Conservation (phyloP, 92 coral and sea anemone genomes). For the Epizoanthus fatuus region DNA sequence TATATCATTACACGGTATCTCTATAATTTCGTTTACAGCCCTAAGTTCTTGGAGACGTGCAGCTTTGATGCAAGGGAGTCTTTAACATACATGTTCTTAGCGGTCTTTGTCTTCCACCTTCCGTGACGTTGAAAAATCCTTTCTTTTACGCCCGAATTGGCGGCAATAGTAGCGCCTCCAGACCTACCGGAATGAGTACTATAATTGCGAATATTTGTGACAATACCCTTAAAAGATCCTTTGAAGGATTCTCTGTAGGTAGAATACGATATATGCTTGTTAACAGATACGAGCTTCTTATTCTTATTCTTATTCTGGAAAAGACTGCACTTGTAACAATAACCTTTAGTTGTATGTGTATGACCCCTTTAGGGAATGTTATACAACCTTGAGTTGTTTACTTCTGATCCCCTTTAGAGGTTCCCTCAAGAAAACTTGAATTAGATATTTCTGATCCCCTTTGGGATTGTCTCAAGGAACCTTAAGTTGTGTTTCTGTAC, state of each 20-base stretch:
- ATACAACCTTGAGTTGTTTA: neutral
- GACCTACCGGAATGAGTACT: constrained; percentile 57
- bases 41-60: constrained; percentile 51
- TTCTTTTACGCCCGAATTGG: constrained; percentile 51
- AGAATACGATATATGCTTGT: constrained; percentile 34
- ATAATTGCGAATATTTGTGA: constrained; percentile 42
- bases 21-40: neutral
- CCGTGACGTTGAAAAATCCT: constrained; percentile 51
- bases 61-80: constrained; percentile 27
- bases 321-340: too few species aligned
- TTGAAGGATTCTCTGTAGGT: constrained; percentile 60
- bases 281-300: constrained; percentile 27
- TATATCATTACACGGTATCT: too few species aligned
- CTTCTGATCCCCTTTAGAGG: neutral
- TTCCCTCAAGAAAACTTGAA: neutral
- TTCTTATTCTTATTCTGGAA: too few species aligned
- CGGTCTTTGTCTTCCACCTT: constrained; percentile 47
- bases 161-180: constrained; percentile 54
- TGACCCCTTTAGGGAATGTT: neutral
- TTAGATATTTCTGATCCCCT: neutral
- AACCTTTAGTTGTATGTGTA: neutral
- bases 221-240: constrained; percentile 39
- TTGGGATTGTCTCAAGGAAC: neutral
- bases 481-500: neutral
- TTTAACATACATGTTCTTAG: constrained; percentile 44